Percentiles rank a stretch among this genome's conserved stretches.
Conservation (phyloP, 1,140 invertebrate species). For the Drosophila melanica region DNA sequence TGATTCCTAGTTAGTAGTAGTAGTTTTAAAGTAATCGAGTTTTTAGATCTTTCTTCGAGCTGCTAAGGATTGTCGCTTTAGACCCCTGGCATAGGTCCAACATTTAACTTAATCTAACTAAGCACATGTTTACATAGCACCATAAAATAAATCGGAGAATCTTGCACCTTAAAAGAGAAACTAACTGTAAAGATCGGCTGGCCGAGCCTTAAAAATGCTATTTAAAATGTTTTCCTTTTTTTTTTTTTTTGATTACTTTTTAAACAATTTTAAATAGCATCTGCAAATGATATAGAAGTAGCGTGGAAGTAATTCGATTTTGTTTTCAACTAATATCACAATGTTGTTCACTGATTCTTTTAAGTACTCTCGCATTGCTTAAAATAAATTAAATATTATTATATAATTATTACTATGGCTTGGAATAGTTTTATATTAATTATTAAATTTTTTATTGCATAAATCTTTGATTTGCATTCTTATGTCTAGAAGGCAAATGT, state of each 20-base stretch:
- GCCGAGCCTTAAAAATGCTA: conserved; percentile 9
- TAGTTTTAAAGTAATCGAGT: conserved; percentile 19
- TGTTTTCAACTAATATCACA: conserved; percentile 82
- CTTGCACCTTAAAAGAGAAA: conserved; percentile 36
- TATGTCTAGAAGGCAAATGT: conserved; percentile 76
- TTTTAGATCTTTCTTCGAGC: conserved; percentile 28
- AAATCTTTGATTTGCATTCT: conserved; percentile 60
- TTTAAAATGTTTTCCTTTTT: not conserved
- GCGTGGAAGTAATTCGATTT: conserved; percentile 79
- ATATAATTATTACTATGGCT: conserved; percentile 13
- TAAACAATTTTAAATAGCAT: conserved; percentile 4
- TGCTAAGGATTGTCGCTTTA: conserved; percentile 72
- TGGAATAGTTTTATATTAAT: conserved; percentile 9
- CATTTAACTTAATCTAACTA: conserved; percentile 43
- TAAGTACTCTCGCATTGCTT: conserved; percentile 30
- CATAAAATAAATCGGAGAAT: conserved; percentile 31
- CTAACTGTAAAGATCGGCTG: conserved; percentile 26
- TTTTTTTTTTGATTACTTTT: not conserved
- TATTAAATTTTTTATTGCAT: conserved; percentile 25
- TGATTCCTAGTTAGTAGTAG: conserved; percentile 30
- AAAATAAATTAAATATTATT: conserved; percentile 41
- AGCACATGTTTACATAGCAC: conserved; percentile 49
- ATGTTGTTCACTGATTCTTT: conserved; percentile 75
- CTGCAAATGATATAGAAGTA: conserved; percentile 66
- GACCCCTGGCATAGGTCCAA: conserved; percentile 23